Conservation (phyloP, 2,888 invertebrate species). For the Dryobotodes eremita region DNA sequence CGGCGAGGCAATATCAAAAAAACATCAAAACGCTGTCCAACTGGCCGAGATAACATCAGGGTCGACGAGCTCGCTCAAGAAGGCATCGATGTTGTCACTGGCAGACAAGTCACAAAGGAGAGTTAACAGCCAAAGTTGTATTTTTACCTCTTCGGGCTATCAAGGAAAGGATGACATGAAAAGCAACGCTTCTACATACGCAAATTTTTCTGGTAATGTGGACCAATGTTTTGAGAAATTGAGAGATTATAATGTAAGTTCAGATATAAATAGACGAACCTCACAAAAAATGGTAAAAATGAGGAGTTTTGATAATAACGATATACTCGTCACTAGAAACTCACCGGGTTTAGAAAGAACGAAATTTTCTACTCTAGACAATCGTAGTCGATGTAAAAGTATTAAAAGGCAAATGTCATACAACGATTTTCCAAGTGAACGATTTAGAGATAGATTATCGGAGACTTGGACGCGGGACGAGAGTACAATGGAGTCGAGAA, state of each 20-base stretch:
- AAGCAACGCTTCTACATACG: conserved; percentile 84
- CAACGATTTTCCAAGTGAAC: conserved; percentile 88
- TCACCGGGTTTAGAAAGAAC: conserved; percentile 80
- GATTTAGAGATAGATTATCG: conserved; percentile 82
- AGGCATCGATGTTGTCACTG: conserved; percentile 87
- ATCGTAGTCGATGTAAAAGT: conserved; percentile 86
- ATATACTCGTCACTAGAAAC: conserved; percentile 80
- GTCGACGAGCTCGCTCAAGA: conserved; percentile 86
- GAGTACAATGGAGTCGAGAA: conserved; percentile 79
- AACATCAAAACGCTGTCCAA: conserved; percentile 88
- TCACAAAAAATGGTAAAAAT: conserved; percentile 83
- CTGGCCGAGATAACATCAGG: conserved; percentile 88
- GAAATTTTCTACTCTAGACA: conserved; percentile 88
- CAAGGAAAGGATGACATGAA: conserved; percentile 85
- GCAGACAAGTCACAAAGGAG: conserved; percentile 86
- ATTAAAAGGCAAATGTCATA: conserved; percentile 89
- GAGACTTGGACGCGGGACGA: conserved; percentile 84
- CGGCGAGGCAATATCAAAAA: conserved; percentile 87
- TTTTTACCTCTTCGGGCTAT: conserved; percentile 83
- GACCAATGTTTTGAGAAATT: conserved; percentile 89
- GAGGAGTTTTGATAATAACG: conserved; percentile 86
- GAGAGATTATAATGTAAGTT: conserved; percentile 80
- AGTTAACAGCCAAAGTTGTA: conserved; percentile 87
- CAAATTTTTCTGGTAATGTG: conserved; percentile 88
- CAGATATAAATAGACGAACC: conserved; percentile 76